Base-by-base conservation (phyloP, 2,113 vertebrate species). In the Seriola rivoliana region DNA sequence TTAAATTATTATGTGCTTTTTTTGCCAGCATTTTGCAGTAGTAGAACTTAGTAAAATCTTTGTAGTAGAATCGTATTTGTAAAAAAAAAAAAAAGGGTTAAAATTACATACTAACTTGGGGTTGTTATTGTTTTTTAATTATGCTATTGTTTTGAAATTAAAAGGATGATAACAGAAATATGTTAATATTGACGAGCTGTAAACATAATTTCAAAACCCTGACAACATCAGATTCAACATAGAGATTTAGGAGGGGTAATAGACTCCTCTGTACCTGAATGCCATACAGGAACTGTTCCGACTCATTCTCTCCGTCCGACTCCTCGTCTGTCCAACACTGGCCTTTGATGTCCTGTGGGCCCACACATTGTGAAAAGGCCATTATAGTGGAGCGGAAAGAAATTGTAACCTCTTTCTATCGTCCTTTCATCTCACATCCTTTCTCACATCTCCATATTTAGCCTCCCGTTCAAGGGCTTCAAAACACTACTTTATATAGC, bases 291-390 rank as follows among this genome's bases (percentile, higher is more conserved):
- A 99, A 99, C 87, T 99, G 98, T 84, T 99, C 98, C 0, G 97
- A 97, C 93, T 99, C 98, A 85, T 99, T 99, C 93, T 99, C 98
- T 84, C 97, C 98, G 14, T 99, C 98, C 0, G 98, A 99, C 94
- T 99, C 98, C 93, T 99, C 98, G n/a, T 99, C 98, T 70, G 97
- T 98, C 98, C 97, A 99, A 91, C 96, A 97, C 94, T 99, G 98
- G 91, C 97, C 96, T 96, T 99, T 99, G 95, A 99, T 96, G 95
- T 99, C 97, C 98, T 99, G 93, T 71, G 85, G 77, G 87, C 50
- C 82, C 84, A 88, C 85, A 83, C 75, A 85, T 89, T 82, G 59
- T 83, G 68, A 93, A 91, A 85, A 91, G 72, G 79, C 80, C 88
- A 82, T 92, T 88, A 87, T 73, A 75, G 70, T 75, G 34, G 40